Base-by-base conservation (phyloP, 2,888 invertebrate genomes). In the Hanleya hanleyi region DNA sequence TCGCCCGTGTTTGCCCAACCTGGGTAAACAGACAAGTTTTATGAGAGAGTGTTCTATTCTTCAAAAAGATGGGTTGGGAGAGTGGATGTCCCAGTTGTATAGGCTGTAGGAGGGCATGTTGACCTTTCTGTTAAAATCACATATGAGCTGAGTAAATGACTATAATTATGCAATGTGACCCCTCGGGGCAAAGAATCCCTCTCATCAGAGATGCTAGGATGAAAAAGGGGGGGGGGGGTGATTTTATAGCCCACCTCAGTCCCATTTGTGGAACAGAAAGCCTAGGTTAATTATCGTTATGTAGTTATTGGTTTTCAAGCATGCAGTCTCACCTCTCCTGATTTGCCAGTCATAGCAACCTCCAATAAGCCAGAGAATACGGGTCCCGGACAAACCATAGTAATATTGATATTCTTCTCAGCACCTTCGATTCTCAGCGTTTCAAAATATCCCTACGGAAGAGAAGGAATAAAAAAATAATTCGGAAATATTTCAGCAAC, bases 371-470 rank as follows among this genome's bases (percentile, higher is more conserved):
- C 93, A 0, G 95, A 94, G 85, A 94, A 94, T 22, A 94, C 92
- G 2, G 96, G 95, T 5, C 96, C 96, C 0, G 96, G 96, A 84
- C 95, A 95, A 41, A 95, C 91, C 57, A 95, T 86, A 0, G 94
- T 94, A 0, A 96, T 92, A 37, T 92, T 85, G 66, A 96, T 91
- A 69, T 93, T 92, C 57, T 92, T 90, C n/a, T 91, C 91, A 36
- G 92, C 80, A 84, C 93, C 93, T 87, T 95, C 95, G 18, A 89
- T 85, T 69, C 93, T 87, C 64, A 95, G 89, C n/a, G 92, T 86
- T 79, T 93, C 92, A 88, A 94, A 94, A 86, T 95, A 96, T 0
- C 95, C 95, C 95, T 95, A 84, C 67, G 91, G 90, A 18, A 50
- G 50, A 73, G 26, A n/a, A n/a, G n/a, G n/a, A n/a, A n/a, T n/a